phyloP scores from a whole-genome alignment of 2,797 vertebrate genomes.

The Coilia nasus region DNA sequence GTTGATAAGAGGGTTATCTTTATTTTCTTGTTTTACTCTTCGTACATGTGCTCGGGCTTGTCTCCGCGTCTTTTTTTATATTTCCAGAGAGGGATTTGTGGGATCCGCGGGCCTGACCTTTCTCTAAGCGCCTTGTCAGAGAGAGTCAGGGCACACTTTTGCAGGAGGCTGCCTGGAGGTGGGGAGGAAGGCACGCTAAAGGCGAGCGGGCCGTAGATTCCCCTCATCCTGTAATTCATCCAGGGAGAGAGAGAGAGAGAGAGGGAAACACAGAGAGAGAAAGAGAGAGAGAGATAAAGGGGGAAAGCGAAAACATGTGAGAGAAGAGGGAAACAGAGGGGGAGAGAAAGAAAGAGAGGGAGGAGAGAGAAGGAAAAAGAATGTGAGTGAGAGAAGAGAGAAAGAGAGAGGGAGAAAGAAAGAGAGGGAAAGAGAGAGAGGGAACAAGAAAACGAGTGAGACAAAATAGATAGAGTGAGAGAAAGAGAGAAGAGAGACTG shows the following conservation, averaged over 20 bases:
- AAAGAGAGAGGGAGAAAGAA: neutral
- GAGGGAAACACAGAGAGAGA: neutral
- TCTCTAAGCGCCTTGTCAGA: slow-evolving; percentile 37
- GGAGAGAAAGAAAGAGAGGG: slow-evolving; percentile 10
- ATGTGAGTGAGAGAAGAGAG: slow-evolving; percentile 13
- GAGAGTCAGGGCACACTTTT: neutral
- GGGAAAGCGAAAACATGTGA: slow-evolving; percentile 25
- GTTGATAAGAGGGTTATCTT: slow-evolving; percentile 18
- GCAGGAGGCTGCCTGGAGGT: slow-evolving; percentile 17
- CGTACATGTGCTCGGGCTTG: slow-evolving; percentile 18
- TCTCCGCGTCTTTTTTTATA: slow-evolving; percentile 10
- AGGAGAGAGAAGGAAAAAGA: neutral
- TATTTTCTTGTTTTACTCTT: slow-evolving; percentile 11
- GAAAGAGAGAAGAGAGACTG: neutral
- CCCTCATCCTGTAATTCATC: slow-evolving; percentile 34
- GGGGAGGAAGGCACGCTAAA: slow-evolving; percentile 25
- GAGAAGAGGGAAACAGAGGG: slow-evolving; percentile 5
- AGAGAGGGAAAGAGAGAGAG: slow-evolving; percentile 7
- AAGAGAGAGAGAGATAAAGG: neutral
- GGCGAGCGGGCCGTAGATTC: slow-evolving; percentile 27
- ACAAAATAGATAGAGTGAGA: slow-evolving; percentile 9
- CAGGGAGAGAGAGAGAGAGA: slow-evolving; percentile 26
- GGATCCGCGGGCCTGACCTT: slow-evolving; percentile 40
- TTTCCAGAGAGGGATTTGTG: slow-evolving; percentile 31
- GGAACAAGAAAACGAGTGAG: neutral